Conservation (phyloP, 2,797 vertebrate species). For the Brachymystax lenok region DNA sequence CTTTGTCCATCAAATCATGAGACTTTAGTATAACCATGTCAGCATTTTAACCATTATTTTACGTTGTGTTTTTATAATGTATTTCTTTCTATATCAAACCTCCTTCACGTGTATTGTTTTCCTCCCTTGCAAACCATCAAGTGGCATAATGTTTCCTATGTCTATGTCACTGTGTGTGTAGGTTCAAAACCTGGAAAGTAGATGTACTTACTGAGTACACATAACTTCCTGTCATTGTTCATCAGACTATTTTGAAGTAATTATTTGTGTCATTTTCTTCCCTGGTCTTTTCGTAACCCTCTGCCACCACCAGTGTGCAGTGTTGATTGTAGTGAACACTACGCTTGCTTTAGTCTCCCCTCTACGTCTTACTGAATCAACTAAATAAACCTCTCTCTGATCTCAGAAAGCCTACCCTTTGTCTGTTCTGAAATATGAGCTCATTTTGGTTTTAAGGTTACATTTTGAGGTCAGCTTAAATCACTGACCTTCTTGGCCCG, state of each 20-base stretch:
- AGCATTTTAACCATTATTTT: constrained; percentile 41
- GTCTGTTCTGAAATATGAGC: constrained; percentile 21
- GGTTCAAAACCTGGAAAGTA: constrained; percentile 19
- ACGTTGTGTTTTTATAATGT: constrained; percentile 40
- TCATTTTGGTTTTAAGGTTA: constrained; percentile 2
- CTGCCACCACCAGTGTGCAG: not conserved
- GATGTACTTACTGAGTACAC: constrained; percentile 20
- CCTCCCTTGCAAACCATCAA: constrained; percentile 57
- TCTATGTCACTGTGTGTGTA: constrained; percentile 13
- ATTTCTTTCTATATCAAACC: constrained; percentile 67
- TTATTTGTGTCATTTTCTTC: not conserved
- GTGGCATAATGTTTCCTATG: constrained; percentile 58
- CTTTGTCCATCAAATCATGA: constrained; percentile 12
- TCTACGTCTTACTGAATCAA: too few relatives aligned
- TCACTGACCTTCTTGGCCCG: not conserved
- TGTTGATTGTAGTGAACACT: constrained; percentile 5
- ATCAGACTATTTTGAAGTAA: constrained; percentile 37
- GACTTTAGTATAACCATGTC: constrained; percentile 24
- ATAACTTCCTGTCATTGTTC: constrained; percentile 21
- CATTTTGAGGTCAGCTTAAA: constrained; percentile 9
- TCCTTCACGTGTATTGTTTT: constrained; percentile 61
- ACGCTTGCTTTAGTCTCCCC: not conserved
- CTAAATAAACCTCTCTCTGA: not conserved
- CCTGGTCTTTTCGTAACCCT: not conserved
- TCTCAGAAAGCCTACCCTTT: not conserved